Evolutionary conservation across 2,888 invertebrate genomes (phyloP).

Genomic region (Nymphalis polychloros): DNA sequence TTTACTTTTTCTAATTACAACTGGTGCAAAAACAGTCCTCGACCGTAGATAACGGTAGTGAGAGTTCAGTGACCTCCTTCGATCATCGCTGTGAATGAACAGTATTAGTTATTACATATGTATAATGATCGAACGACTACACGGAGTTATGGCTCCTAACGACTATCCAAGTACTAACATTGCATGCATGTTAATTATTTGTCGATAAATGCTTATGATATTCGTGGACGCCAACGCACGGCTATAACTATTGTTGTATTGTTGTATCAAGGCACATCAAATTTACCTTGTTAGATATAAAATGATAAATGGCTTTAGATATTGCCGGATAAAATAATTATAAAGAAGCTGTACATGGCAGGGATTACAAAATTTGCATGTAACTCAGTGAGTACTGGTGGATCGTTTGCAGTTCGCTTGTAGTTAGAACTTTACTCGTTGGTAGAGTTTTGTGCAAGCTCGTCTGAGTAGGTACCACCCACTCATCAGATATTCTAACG

Average conservation of each 20-base stretch:
- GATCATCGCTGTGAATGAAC: constrained; percentile 61
- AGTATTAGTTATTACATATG: constrained; percentile 61
- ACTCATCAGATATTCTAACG: too few species aligned
- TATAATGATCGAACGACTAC: constrained; percentile 49
- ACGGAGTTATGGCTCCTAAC: constrained; percentile 43
- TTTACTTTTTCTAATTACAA: constrained; percentile 32
- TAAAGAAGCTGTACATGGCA: not conserved
- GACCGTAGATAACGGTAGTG: constrained; percentile 61
- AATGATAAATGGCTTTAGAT: not conserved
- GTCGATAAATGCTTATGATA: constrained; percentile 27
- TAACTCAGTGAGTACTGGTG: not conserved
- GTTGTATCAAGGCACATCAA: not conserved
- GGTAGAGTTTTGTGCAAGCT: too few species aligned
- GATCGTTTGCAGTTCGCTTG: not conserved
- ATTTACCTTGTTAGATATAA: constrained; percentile 2
- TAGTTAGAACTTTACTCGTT: too few species aligned
- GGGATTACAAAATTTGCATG: not conserved
- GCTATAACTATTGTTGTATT: constrained; percentile 1
- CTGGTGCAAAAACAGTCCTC: constrained; percentile 47
- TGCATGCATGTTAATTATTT: constrained; percentile 60
- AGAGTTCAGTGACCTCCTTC: constrained; percentile 55
- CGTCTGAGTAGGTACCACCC: too few species aligned
- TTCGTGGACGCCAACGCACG: constrained; percentile 1
- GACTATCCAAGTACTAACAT: constrained; percentile 65
- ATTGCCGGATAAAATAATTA: not conserved